Evolutionary conservation across 2,113 vertebrate species (phyloP).

Genomic region (Larimichthys crocea): DNA sequence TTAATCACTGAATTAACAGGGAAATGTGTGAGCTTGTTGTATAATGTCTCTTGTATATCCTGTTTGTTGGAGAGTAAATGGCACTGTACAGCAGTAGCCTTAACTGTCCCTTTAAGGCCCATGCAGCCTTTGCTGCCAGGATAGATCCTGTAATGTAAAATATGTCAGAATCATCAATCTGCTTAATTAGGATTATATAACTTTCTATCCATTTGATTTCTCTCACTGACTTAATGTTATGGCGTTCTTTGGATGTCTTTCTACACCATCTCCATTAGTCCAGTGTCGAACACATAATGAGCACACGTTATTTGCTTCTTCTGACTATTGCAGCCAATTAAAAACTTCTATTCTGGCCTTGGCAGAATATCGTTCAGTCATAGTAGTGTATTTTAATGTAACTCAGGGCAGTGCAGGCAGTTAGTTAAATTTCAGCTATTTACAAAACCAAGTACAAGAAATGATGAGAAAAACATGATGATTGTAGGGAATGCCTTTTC

Average conservation of each 20-base stretch:
- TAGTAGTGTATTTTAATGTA: conserved; percentile 17
- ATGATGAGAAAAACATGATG: not conserved
- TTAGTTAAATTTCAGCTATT: conserved; percentile 12
- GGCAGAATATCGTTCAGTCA: conserved; percentile 6
- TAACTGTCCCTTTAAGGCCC: not conserved
- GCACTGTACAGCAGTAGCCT: not conserved
- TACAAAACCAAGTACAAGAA: not conserved
- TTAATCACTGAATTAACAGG: not conserved
- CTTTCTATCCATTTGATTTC: conserved; percentile 36
- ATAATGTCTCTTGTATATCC: not conserved
- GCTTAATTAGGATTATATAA: conserved; percentile 36
- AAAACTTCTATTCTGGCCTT: conserved; percentile 14
- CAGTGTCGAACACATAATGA: conserved; percentile 36
- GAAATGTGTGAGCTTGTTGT: not conserved
- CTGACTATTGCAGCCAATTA: conserved; percentile 37
- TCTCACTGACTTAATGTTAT: conserved; percentile 20
- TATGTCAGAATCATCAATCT: conserved; percentile 22
- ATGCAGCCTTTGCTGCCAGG: not conserved
- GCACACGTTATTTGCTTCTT: conserved; percentile 29
- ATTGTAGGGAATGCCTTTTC: not conserved
- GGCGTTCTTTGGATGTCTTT: conserved; percentile 35
- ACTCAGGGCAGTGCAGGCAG: not conserved
- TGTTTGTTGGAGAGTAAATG: not conserved
- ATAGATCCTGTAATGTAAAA: not conserved
- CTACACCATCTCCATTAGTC: conserved; percentile 37